Evolutionary conservation across 2,797 vertebrate genomes (phyloP), one percentile per base, ranked within the genome.

Genomic region (Artibeus lituratus): DNA sequence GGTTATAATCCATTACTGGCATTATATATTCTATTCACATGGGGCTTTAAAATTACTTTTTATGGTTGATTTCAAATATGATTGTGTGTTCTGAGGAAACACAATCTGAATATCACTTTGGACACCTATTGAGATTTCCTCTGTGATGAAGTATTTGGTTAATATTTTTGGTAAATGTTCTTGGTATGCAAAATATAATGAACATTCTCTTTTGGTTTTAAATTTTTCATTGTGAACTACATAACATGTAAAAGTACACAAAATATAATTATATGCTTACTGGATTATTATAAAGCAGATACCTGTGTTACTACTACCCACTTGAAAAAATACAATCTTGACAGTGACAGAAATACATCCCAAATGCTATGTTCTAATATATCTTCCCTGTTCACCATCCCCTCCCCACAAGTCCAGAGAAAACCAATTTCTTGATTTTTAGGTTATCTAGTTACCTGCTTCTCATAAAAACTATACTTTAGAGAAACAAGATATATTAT

Each of bases 1-100:
- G 9, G 37, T 76, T 87, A 76, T 94, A 94, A 80, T 26, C 32
- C 2, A 90, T 93, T 92, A 62, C 12, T 70, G 65, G 21, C 39
- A 90, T 53, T 86, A 69, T 57, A 90, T 65, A 85, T 65, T 92
- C 42, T 90, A 84, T 69, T 95, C 10, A 62, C 1, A 32, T 77
- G 39, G 47, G 2, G 26, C 44, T 77, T 87, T 51, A 51, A 87
- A 83, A 59, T 59, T 87, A 83, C 51, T 67, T 82, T 92, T 74
- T 91, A 85, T 81, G 51, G 59, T 49, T 90, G 35, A 80, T 83
- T 87, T 94, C 14, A n/a, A 95, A 83, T 62, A 84, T 80, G 42
- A 91, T 88, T 86, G 22, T 74, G 22, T 83, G 24, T 44, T 65
- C 24, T 96, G 44, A 91, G 91, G 91, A 95, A 95, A 67, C 24